These are phyloP conservation scores for Dromaius novaehollandiae DNA, from an alignment of 2,113 vertebrate species.

Conservation along the genomic window DNA sequence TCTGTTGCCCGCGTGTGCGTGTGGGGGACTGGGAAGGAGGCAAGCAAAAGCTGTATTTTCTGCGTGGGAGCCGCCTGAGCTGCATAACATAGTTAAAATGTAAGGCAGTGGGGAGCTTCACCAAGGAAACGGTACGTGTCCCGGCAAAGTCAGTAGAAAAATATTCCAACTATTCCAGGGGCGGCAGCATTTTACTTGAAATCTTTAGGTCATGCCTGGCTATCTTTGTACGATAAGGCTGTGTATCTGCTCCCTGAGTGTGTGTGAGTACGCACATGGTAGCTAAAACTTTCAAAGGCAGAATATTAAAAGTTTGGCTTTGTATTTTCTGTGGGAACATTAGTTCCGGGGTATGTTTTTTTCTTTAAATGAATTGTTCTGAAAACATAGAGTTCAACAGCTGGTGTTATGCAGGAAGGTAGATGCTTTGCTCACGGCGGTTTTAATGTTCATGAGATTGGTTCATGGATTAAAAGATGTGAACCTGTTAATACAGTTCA, in stretches of 20 bases:
- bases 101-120: slow-evolving; percentile 30
- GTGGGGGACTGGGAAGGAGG: not conserved
- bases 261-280: not conserved
- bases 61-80: slow-evolving; percentile 44
- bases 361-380: not conserved
- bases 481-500: not conserved
- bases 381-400: not conserved
- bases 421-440: not conserved
- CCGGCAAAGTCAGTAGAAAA: slow-evolving; percentile 33
- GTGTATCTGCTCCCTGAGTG: not conserved
- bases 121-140: slow-evolving; percentile 49
- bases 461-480: not conserved
- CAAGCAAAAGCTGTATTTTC: slow-evolving; percentile 44
- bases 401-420: not conserved
- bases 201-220: not conserved
- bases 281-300: not conserved
- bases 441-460: not conserved
- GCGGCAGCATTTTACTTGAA: not conserved
- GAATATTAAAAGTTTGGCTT: not conserved
- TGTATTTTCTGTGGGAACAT: not conserved
- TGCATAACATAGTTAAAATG: slow-evolving; percentile 56
- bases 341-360: not conserved
- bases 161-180: slow-evolving; percentile 27
- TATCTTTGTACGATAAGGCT: not conserved
- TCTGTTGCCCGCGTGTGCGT: not conserved